phyloP scores from a whole-genome alignment of 2,113 vertebrate genomes.

The Colinus virginianus region DNA sequence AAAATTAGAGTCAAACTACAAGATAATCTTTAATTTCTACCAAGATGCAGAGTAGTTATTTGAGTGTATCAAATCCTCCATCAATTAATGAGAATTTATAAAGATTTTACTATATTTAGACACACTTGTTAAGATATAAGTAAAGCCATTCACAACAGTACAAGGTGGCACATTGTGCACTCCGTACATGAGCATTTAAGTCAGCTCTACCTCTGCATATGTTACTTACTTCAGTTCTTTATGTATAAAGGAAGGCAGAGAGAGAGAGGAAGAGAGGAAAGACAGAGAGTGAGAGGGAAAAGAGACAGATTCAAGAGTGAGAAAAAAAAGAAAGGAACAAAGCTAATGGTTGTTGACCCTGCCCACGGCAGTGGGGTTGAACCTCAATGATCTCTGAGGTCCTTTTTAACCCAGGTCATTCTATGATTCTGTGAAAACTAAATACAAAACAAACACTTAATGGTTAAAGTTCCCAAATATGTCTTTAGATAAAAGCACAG shows the following conservation, averaged over 20 bases:
- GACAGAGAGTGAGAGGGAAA: not conserved
- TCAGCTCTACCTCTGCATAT: not conserved
- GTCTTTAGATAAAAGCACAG: conserved; percentile 23
- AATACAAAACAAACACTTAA: not conserved
- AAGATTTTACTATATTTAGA: not conserved
- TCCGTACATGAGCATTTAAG: not conserved
- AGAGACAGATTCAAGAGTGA: not conserved
- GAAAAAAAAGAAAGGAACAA: not conserved
- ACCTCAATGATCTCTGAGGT: no score
- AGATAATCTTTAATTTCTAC: conserved; percentile 54
- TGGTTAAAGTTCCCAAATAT: not conserved
- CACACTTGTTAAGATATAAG: not conserved
- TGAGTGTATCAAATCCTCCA: not conserved
- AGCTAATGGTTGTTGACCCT: not conserved
- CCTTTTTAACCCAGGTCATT: no score
- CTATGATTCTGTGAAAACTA: not conserved
- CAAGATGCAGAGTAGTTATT: not conserved
- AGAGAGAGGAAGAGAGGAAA: not conserved
- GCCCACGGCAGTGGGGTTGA: no score
- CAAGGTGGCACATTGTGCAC: not conserved
- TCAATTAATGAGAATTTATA: not conserved
- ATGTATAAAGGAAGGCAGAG: not conserved
- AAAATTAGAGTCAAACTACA: conserved; percentile 43
- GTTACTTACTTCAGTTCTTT: not conserved
- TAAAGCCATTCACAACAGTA: not conserved